Evolutionary conservation across 2,888 invertebrate species (phyloP).

Genomic region (Dynastes tityus): DNA sequence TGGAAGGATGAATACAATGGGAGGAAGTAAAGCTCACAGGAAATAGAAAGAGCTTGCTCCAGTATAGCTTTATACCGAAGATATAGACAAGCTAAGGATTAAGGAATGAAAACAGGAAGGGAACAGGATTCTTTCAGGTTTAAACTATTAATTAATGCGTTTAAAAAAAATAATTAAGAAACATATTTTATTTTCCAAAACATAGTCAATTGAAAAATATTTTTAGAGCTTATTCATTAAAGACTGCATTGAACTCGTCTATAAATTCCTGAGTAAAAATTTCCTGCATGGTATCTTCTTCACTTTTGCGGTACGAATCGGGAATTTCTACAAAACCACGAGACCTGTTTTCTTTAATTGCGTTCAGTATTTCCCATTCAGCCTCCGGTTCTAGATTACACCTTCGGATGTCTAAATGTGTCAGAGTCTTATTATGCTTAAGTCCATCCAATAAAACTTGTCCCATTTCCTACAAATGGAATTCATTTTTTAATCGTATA

Average conservation of each 20-base stretch:
- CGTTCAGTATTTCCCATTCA: conserved; percentile 59
- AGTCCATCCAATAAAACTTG: conserved; percentile 59
- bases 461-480: conserved; percentile 60
- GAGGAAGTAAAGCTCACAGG: no score
- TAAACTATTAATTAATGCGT: no score
- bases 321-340: neutral
- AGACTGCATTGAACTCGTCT: conserved; percentile 16
- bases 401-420: conserved; percentile 64
- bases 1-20: no score
- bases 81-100: no score
- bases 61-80: no score
- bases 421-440: conserved; percentile 59
- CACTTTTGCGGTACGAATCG: conserved; percentile 7
- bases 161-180: no score
- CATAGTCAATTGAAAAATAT: neutral
- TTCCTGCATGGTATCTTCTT: conserved; percentile 11
- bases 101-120: no score
- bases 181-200: no score
- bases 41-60: no score
- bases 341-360: conserved; percentile 55
- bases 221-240: conserved; percentile 7
- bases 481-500: no score
- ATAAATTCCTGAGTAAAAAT: conserved; percentile 44
- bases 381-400: conserved; percentile 58
- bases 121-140: no score